A percentile compares a stretch with the other conserved stretches of the same genome.
Conservation (phyloP, 2,113 vertebrate genomes). For the Myocastor coypus region DNA sequence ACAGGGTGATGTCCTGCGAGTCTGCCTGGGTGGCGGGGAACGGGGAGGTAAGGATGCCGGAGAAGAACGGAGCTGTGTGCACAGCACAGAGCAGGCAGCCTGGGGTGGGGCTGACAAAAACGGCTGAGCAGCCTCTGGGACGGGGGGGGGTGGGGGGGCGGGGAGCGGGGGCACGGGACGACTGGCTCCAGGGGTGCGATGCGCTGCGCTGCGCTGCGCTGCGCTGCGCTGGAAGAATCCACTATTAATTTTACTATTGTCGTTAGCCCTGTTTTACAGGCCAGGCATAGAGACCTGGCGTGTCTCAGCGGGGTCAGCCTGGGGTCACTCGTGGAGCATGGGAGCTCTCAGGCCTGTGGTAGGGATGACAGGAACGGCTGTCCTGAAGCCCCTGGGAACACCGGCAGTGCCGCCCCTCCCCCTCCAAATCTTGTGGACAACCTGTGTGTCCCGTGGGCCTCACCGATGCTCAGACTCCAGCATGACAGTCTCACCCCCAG, state of each 20-base stretch:
- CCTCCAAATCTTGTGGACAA: not conserved
- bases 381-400: not conserved
- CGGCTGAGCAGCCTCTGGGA: not conserved
- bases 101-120: not conserved
- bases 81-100: not conserved
- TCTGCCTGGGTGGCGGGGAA: not conserved
- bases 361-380: not conserved
- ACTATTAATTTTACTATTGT: not conserved
- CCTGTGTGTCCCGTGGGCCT: not conserved
- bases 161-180: too few relatives aligned
- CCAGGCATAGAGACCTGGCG: not conserved
- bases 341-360: not conserved
- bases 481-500: not conserved
- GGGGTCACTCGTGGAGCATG: not conserved
- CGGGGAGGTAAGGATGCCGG: not conserved
- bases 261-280: not conserved
- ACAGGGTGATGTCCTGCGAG: not conserved
- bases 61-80: not conserved
- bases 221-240: not conserved
- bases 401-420: not conserved
- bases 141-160: too few relatives aligned
- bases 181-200: not conserved
- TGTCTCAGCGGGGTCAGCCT: not conserved
- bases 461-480: not conserved
- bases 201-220: too few relatives aligned